A percentile compares a stretch with the other conserved stretches of the same genome.
These are phyloP conservation scores for Ammodytes dubius DNA, from an alignment of 2,113 vertebrate genomes.

Conservation along the genomic window DNA sequence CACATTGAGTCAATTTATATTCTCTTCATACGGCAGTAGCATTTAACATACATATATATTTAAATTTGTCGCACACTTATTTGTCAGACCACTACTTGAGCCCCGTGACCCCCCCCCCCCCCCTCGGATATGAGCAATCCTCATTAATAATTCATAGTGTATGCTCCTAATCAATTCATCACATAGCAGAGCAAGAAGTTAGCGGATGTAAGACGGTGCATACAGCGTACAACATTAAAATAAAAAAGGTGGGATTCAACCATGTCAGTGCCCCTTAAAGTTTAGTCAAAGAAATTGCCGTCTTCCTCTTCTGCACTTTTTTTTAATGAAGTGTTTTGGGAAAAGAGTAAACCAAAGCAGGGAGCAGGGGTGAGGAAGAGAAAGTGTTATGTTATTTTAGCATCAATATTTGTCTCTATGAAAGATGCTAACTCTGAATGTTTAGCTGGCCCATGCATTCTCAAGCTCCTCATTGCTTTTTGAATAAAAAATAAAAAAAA, in stretches of 20 bases:
- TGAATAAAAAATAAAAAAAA: not conserved
- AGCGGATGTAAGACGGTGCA: conserved; percentile 42
- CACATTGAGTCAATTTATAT: conserved; percentile 1
- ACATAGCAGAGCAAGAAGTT: conserved; percentile 27
- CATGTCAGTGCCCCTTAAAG: conserved; percentile 28
- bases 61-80: conserved; percentile 39
- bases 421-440: conserved; percentile 37
- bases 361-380: conserved; percentile 25
- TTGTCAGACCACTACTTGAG: conserved; percentile 44
- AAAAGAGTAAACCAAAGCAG: conserved; percentile 44
- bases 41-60: conserved; percentile 14
- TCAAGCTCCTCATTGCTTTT: conserved; percentile 7
- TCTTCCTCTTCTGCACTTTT: conserved; percentile 55
- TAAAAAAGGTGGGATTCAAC: conserved; percentile 35
- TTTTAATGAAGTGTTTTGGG: conserved; percentile 72
- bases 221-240: conserved; percentile 44
- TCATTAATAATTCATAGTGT: conserved; percentile 70
- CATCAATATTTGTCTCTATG: conserved; percentile 56
- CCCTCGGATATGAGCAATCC: conserved; percentile 47
- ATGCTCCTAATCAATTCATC: conserved; percentile 65
- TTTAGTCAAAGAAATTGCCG: conserved; percentile 31
- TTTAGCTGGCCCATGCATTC: conserved; percentile 23
- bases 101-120: conserved; percentile 24
- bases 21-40: conserved; percentile 1
- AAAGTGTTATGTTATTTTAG: conserved; percentile 33